A percentile compares a stretch with the other conserved stretches of the same genome.
Evolutionary conservation across 2,888 invertebrate genomes (phyloP).

Genomic region (Bombyx huttoni): DNA sequence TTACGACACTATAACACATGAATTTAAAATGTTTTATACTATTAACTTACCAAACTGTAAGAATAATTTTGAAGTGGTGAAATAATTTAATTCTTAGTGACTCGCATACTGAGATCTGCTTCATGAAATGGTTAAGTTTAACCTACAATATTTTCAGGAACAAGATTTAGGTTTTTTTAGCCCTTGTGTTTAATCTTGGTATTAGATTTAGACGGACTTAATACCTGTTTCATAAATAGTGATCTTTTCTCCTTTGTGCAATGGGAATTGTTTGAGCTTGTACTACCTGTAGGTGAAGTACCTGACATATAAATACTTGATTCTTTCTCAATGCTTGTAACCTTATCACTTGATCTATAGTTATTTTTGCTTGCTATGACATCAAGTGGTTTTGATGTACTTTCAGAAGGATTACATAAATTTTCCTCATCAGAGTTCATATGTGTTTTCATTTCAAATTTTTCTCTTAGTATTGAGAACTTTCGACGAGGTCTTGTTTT

Average conservation of each 20-base stretch:
- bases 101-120: neutral
- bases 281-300: conserved; percentile 12
- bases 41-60: neutral
- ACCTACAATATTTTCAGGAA: conserved; percentile 5
- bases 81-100: neutral
- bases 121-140: neutral
- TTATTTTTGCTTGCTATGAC: neutral
- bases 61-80: neutral
- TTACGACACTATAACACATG: neutral
- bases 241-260: conserved; percentile 63
- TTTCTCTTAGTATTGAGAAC: conserved; percentile 72
- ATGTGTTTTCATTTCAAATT: conserved; percentile 65
- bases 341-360: neutral
- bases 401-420: conserved; percentile 48
- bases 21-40: neutral
- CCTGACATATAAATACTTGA: conserved; percentile 4
- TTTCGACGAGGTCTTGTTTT: conserved; percentile 66
- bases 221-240: conserved; percentile 71
- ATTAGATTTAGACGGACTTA: conserved; percentile 71
- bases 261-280: conserved; percentile 27
- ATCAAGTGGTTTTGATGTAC: conserved; percentile 16
- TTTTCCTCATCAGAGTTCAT: conserved; percentile 61
- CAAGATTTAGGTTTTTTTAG: conserved; percentile 13
- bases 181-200: conserved; percentile 54
- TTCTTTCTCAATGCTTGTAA: neutral